Conservation (phyloP, 2,113 vertebrate genomes). For the Forbesichthys papilliferus region DNA sequence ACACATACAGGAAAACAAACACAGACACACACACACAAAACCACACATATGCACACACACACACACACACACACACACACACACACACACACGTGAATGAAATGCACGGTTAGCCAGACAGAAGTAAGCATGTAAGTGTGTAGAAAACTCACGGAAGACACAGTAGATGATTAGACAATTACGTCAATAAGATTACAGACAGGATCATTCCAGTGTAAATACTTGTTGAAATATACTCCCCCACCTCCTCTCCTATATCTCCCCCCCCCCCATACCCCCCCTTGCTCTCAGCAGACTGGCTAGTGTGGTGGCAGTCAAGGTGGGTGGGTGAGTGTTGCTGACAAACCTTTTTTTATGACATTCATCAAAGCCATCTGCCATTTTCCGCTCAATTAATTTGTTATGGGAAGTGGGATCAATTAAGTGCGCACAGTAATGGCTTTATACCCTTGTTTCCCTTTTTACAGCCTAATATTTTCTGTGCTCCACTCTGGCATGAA, state of each 20-base stretch:
- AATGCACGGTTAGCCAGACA: neutral
- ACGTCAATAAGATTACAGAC: conserved; percentile 69
- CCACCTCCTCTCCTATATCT: conserved; percentile 12
- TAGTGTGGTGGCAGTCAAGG: no score
- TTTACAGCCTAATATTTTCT: conserved; percentile 82
- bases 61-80: conserved; percentile 8
- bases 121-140: conserved; percentile 31
- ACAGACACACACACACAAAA: conserved; percentile 7
- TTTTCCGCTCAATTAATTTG: conserved; percentile 84
- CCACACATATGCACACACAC: neutral
- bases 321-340: conserved; percentile 61
- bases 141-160: conserved; percentile 14
- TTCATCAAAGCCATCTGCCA: conserved; percentile 82
- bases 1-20: conserved; percentile 57
- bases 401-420: conserved; percentile 82
- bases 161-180: conserved; percentile 54
- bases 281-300: conserved; percentile 19
- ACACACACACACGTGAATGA: conserved; percentile 24
- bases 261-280: conserved; percentile 10
- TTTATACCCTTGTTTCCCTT: conserved; percentile 81
- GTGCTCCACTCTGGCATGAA: conserved; percentile 75
- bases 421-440: conserved; percentile 78
- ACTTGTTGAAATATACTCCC: conserved; percentile 32
- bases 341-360: conserved; percentile 79
- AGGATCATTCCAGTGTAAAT: conserved; percentile 59